A percentile compares a stretch with the other conserved stretches of the same genome.
phyloP scores from a whole-genome alignment of 1,140 invertebrate genomes.

The Metopolophium dirhodum region DNA sequence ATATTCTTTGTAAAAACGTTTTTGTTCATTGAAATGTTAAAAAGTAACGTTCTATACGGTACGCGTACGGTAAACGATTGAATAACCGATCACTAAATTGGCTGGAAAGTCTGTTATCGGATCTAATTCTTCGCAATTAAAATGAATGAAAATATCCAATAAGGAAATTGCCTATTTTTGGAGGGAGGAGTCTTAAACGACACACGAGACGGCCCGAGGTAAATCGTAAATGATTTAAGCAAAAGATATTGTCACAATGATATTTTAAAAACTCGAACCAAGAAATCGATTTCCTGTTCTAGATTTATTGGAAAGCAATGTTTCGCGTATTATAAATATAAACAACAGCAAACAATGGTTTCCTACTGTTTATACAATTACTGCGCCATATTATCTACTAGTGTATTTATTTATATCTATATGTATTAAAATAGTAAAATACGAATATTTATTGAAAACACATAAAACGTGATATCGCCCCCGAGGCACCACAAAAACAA shows the following conservation, averaged over 20 bases:
- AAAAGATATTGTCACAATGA: background rate
- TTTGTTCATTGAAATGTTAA: constrained; percentile 28
- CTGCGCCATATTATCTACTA: background rate
- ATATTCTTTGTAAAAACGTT: constrained; percentile 14
- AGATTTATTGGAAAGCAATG: background rate
- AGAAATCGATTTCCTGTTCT: background rate
- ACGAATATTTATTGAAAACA: background rate
- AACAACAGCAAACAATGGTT: background rate
- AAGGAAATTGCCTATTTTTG: background rate
- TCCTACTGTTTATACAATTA: background rate
- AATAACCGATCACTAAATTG: background rate
- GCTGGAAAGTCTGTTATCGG: background rate
- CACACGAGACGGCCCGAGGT: no score
- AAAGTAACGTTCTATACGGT: background rate
- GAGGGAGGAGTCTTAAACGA: no score
- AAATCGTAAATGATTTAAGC: background rate
- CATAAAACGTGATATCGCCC: background rate
- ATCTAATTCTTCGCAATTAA: background rate
- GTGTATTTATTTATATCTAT: background rate
- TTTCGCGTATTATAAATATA: background rate
- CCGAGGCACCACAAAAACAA: background rate
- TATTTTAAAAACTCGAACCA: background rate
- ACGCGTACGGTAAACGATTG: background rate
- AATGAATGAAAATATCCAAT: background rate
- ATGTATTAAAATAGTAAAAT: background rate